phyloP scores from a whole-genome alignment of 2,113 vertebrate species.

The Formicarius rufipectus region DNA sequence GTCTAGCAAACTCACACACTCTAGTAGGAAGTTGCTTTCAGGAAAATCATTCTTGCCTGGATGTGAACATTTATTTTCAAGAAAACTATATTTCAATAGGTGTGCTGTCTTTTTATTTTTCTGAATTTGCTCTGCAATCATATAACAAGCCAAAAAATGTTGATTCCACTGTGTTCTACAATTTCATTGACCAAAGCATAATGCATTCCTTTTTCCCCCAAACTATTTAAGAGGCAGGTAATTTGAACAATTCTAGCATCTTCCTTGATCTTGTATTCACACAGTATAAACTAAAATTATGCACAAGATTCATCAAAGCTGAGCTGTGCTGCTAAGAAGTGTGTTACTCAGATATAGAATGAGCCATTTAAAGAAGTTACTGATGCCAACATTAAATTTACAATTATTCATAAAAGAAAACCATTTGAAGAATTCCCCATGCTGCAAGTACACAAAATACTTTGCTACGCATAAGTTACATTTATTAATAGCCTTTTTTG shows the following conservation, averaged over 20 bases:
- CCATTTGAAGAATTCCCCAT: conserved; percentile 68
- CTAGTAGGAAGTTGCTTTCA: neutral
- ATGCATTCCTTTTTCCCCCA: neutral
- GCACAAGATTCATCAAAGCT: conserved; percentile 57
- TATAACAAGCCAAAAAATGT: neutral
- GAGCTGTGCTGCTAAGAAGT: conserved; percentile 39
- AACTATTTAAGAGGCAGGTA: conserved; percentile 32
- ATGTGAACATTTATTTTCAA: neutral
- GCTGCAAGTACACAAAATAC: conserved; percentile 67
- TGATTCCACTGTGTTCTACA: neutral
- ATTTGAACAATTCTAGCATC: conserved; percentile 29
- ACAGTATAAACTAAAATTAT: conserved; percentile 30
- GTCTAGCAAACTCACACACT: neutral
- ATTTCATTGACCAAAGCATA: conserved; percentile 11
- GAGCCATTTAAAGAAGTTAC: conserved; percentile 67
- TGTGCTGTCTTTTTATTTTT: neutral
- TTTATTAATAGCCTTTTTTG: conserved; percentile 62
- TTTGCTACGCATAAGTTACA: conserved; percentile 62
- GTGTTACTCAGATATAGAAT: conserved; percentile 59
- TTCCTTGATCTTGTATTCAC: conserved; percentile 35
- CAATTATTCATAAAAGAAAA: conserved; percentile 74
- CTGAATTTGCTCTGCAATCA: neutral
- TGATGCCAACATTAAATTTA: conserved; percentile 72
- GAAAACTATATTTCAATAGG: neutral
- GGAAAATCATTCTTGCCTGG: neutral